Conservation (phyloP, 2,113 vertebrate genomes). For the Mionectes macconnelli region DNA sequence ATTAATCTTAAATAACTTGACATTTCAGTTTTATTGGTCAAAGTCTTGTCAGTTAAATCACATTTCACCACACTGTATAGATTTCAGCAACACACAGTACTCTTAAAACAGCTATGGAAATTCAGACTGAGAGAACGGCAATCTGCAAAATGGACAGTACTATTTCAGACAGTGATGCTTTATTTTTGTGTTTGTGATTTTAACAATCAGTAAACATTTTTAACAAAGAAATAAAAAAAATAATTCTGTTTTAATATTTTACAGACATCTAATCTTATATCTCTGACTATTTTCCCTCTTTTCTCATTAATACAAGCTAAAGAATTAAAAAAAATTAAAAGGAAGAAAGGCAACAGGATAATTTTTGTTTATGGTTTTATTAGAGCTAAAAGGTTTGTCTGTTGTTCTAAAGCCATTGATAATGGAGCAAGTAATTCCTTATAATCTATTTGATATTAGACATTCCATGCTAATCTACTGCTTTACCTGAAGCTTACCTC, state of each 20-base stretch:
- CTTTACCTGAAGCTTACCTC: neutral
- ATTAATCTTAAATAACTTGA: conserved; percentile 3
- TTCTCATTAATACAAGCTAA: neutral
- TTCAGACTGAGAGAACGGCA: neutral
- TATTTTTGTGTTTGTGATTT: neutral
- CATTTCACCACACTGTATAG: neutral
- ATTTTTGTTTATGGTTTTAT: neutral
- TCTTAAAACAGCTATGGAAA: neutral
- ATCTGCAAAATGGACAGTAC: neutral
- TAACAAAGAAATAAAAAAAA: neutral
- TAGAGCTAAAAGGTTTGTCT: neutral
- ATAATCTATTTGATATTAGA: neutral
- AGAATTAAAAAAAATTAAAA: neutral
- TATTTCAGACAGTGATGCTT: neutral
- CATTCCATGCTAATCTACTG: neutral
- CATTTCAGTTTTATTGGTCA: conserved; percentile 39
- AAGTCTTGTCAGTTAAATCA: neutral
- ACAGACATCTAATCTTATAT: neutral
- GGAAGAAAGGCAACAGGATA: neutral
- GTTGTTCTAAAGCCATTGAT: neutral
- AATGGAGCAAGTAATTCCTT: neutral
- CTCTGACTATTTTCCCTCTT: neutral
- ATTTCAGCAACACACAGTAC: neutral
- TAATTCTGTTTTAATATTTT: neutral
- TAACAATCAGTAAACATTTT: neutral